Base-by-base conservation (phyloP, 1,140 invertebrate genomes). In the Zaprionus tsacasi region DNA sequence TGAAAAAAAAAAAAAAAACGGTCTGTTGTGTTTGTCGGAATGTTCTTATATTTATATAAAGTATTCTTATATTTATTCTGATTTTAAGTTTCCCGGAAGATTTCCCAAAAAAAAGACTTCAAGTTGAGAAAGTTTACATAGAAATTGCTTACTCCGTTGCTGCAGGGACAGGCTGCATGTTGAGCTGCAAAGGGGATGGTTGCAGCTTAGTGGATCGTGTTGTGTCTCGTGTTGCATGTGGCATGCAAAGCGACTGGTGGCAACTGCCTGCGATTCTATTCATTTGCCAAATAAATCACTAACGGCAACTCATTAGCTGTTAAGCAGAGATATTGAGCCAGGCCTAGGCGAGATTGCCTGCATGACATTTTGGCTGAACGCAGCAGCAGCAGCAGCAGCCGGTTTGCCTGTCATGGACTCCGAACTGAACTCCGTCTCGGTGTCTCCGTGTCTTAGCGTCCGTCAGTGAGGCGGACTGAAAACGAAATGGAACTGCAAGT, bases 251-350 rank as follows among this genome's bases (percentile, higher is more conserved):
- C 64, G 68, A 73, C 59, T 56, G 75, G 45, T 74, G 66, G 58
- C 70, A 80, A 82, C 68, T 82, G 82, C 73, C 73, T 70, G 87
- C 88, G 91, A 91, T 91, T 90, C 87, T 82, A 91, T 90, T 90
- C 90, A 90, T 90, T 90, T 90, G 76, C 68, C 58, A 90, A 90
- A 90, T 90, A 90, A 90, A 91, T 91, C 87, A 91, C 87, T 82
- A 91, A 91, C 82, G 82, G 87, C 88, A 70, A 91, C 87, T 91
- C 88, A 91, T 91, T 91, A 91, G 88, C 87, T 83, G 79, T 79
- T 91, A 87, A 91, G 81, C 81, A 79, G 81, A 88, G 85, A 88
- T 88, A 87, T 87, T 87, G 70, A 67, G 69, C 64, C 68, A 68
- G 80, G 66, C 77, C 66, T 55, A 56, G 73, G 40, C 63, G 76